Evolutionary conservation across 2,797 vertebrate species (phyloP).

Genomic region (Danio choprae): DNA sequence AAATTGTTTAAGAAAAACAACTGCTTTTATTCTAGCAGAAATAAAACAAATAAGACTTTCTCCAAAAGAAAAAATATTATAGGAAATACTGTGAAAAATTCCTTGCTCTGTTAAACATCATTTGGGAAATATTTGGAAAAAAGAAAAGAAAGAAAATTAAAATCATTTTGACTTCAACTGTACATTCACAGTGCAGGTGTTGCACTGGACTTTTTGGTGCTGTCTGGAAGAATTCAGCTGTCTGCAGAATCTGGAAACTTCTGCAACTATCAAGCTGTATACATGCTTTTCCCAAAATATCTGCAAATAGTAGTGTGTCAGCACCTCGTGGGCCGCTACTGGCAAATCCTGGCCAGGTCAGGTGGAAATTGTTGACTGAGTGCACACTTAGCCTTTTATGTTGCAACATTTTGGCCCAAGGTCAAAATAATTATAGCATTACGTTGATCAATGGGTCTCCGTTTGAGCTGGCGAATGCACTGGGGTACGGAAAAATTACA

Average conservation of each 20-base stretch:
- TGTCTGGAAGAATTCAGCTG: too few relatives aligned
- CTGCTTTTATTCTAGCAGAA: too few relatives aligned
- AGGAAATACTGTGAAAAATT: too few relatives aligned
- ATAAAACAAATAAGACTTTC: too few relatives aligned
- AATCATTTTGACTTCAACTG: too few relatives aligned
- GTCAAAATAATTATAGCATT: slow-evolving; percentile 46
- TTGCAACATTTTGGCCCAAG: slow-evolving; percentile 37
- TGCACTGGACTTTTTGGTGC: slow-evolving; percentile 17
- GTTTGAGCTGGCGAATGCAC: slow-evolving; percentile 20
- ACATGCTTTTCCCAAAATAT: slow-evolving; percentile 54
- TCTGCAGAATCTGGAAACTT: slow-evolving; percentile 48
- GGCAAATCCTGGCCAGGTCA: slow-evolving; percentile 47
- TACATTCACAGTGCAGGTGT: too few relatives aligned
- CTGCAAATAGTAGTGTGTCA: slow-evolving; percentile 45
- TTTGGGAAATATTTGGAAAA: too few relatives aligned
- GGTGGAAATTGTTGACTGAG: slow-evolving; percentile 49
- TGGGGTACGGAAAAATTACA: slow-evolving; percentile 28
- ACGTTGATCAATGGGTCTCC: slow-evolving; percentile 18
- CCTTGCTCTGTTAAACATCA: too few relatives aligned
- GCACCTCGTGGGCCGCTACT: slow-evolving; percentile 23
- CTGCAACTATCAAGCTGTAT: slow-evolving; percentile 24
- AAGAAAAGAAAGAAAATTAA: too few relatives aligned
- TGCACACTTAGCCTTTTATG: slow-evolving; percentile 50
- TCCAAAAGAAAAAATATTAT: too few relatives aligned
- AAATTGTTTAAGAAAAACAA: too few relatives aligned